Conservation (phyloP, 2,797 vertebrate species). For the Amazonetta brasiliensis region DNA sequence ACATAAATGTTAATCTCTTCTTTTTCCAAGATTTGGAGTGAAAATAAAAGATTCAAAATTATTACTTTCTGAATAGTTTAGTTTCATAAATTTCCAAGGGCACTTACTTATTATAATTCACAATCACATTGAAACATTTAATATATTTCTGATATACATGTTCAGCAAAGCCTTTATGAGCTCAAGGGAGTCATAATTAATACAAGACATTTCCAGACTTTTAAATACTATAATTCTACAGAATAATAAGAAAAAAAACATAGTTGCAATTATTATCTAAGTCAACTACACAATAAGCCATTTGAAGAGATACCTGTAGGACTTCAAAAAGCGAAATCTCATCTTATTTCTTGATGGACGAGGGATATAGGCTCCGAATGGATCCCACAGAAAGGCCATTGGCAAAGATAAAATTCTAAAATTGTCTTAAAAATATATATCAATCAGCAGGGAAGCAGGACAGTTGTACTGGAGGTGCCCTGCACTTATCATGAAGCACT, state of each 20-base stretch:
- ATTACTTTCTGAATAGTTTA: background rate
- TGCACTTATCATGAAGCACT: slow-evolving; percentile 59
- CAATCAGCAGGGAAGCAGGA: slow-evolving; percentile 15
- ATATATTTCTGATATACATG: background rate
- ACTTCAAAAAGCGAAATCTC: slow-evolving; percentile 84
- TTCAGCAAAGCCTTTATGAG: background rate
- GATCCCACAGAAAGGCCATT: slow-evolving; percentile 82
- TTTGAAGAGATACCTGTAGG: slow-evolving; percentile 83
- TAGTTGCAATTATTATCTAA: background rate
- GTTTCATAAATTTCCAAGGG: background rate
- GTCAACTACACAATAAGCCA: background rate
- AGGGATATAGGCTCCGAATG: slow-evolving; percentile 65
- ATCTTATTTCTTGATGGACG: slow-evolving; percentile 78
- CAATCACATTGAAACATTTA: background rate
- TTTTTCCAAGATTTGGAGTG: background rate
- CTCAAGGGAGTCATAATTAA: background rate
- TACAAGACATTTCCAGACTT: background rate
- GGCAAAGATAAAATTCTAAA: slow-evolving; percentile 39
- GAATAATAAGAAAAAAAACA: background rate
- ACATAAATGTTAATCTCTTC: background rate
- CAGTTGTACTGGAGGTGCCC: slow-evolving; percentile 1
- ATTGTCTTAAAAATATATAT: background rate
- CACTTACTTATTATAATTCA: background rate
- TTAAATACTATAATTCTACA: background rate
- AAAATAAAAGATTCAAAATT: background rate